A percentile compares a stretch with the other conserved stretches of the same genome.
Evolutionary conservation across 2,113 vertebrate genomes (phyloP).

Genomic region (Barbus barbus): DNA sequence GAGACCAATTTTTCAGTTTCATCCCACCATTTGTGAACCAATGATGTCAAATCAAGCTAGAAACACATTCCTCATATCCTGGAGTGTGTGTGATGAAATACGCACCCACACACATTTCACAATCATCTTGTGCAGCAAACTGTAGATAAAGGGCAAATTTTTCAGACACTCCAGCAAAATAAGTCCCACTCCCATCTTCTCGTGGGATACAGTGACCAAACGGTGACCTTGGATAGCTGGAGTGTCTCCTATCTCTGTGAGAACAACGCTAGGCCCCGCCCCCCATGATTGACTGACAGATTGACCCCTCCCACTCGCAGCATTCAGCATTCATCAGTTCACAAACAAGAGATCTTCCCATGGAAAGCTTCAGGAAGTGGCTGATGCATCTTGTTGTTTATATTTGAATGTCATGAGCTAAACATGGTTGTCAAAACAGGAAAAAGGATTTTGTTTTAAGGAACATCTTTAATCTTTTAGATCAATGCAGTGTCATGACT

Average conservation of each 20-base stretch:
- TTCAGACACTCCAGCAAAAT: conserved; percentile 12
- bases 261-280: background rate
- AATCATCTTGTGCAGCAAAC: background rate
- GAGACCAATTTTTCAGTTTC: background rate
- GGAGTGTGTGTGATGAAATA: background rate
- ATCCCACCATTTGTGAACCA: background rate
- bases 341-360: background rate
- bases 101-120: conserved; percentile 7
- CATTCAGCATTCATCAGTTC: background rate
- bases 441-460: conserved; percentile 7
- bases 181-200: background rate
- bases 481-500: background rate
- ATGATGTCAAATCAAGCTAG: background rate
- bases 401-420: too few species aligned
- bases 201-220: conserved; percentile 11
- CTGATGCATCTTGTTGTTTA: background rate
- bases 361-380: conserved; percentile 4
- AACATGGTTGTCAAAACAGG: conserved; percentile 11
- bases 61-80: conserved; percentile 16
- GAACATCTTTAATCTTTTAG: background rate
- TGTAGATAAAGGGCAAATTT: conserved; percentile 14
- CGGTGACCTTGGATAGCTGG: background rate
- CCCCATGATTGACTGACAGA: background rate
- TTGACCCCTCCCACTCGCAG: background rate
- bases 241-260: background rate